Conservation (phyloP, 2,888 invertebrate genomes). For the Amblyteles armatorius region DNA sequence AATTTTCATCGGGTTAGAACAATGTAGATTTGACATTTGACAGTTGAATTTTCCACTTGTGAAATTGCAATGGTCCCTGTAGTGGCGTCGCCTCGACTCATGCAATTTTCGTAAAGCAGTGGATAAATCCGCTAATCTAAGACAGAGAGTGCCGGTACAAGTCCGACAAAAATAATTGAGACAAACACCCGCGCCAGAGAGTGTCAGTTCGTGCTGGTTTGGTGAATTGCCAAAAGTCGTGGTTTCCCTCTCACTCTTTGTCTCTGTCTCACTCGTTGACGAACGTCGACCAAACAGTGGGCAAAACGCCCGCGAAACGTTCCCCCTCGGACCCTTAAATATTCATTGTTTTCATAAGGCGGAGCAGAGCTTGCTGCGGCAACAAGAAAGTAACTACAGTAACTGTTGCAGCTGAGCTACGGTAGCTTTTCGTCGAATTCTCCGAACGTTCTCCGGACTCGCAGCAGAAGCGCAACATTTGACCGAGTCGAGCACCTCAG, state of each 20-base stretch:
- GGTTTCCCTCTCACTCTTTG: slow-evolving; percentile 19
- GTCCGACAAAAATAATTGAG: slow-evolving; percentile 62
- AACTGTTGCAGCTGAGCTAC: slow-evolving; percentile 24
- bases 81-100: slow-evolving; percentile 12
- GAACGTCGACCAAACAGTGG: slow-evolving; percentile 28
- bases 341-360: slow-evolving; percentile 64
- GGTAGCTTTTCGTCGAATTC: background rate
- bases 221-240: slow-evolving; percentile 58
- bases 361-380: slow-evolving; percentile 34
- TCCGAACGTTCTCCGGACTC: background rate
- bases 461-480: slow-evolving; percentile 15
- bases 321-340: slow-evolving; percentile 56
- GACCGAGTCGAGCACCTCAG: slow-evolving; percentile 7
- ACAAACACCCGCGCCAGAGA: slow-evolving; percentile 56
- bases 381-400: slow-evolving; percentile 40
- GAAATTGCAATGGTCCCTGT: slow-evolving; percentile 49
- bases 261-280: slow-evolving; percentile 36
- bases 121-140: slow-evolving; percentile 3
- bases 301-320: slow-evolving; percentile 25
- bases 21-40: slow-evolving; percentile 17
- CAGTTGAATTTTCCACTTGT: slow-evolving; percentile 39
- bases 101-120: slow-evolving; percentile 50
- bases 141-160: background rate
- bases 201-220: slow-evolving; percentile 54
- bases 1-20: background rate